phyloP scores from a whole-genome alignment of 2,888 invertebrate species.

The Drosophila flavopinicola region DNA sequence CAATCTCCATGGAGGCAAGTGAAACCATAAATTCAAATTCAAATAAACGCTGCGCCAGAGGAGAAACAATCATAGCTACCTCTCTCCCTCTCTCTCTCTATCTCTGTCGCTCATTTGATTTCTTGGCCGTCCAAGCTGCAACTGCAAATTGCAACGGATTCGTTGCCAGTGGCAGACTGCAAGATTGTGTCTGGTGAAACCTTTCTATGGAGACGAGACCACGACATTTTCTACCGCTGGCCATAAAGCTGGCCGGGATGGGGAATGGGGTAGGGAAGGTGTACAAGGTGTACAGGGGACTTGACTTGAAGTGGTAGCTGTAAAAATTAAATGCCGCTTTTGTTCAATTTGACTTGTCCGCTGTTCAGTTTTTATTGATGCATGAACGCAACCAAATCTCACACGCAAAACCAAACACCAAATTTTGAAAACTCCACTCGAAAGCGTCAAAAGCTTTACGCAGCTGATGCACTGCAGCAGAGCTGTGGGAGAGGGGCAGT shows the following conservation, averaged over 20 bases:
- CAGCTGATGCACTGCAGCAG: conserved; percentile 25
- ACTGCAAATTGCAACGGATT: conserved; percentile 68
- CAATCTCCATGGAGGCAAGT: conserved; percentile 76
- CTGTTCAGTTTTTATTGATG: conserved; percentile 48
- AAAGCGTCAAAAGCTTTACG: conserved; percentile 48
- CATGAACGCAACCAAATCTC: conserved; percentile 34
- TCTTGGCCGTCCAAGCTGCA: conserved; percentile 48
- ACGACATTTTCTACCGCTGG: conserved; percentile 37
- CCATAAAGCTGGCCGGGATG: conserved; percentile 15
- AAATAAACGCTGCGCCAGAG: conserved; percentile 57
- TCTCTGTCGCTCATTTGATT: conserved; percentile 32
- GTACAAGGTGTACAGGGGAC: too few species aligned
- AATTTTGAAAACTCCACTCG: conserved; percentile 45
- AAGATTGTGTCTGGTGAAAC: conserved; percentile 48
- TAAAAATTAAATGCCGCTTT: conserved; percentile 61
- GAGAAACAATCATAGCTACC: conserved; percentile 30
- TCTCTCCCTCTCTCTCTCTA: not conserved
- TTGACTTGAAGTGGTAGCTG: conserved; percentile 43
- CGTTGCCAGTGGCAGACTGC: conserved; percentile 49
- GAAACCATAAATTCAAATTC: conserved; percentile 80
- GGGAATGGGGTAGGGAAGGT: not conserved
- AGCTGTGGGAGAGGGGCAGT: too few species aligned
- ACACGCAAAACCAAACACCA: conserved; percentile 40
- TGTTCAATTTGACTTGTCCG: conserved; percentile 48
- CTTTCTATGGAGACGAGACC: conserved; percentile 51